Conservation (phyloP, 2,888 invertebrate genomes). For the Sicus ferrugineus region DNA sequence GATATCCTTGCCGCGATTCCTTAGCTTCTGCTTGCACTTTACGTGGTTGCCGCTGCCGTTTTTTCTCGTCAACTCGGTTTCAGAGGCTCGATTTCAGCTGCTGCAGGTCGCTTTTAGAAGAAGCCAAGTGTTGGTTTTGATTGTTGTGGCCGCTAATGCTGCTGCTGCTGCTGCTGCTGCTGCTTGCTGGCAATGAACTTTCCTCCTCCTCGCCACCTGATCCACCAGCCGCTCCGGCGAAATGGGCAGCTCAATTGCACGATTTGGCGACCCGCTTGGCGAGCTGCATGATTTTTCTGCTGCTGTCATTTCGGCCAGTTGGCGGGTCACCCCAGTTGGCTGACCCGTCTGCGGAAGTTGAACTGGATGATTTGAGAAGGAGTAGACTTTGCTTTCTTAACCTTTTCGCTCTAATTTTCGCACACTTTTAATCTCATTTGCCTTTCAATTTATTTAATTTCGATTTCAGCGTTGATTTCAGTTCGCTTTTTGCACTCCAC, state of each 20-base stretch:
- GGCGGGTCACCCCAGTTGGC: too few relatives aligned
- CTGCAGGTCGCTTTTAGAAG: neutral
- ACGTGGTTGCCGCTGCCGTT: neutral
- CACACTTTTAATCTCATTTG: too few relatives aligned
- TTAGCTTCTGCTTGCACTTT: neutral
- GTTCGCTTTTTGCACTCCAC: too few relatives aligned
- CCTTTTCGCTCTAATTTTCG: too few relatives aligned
- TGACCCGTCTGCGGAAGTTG: too few relatives aligned
- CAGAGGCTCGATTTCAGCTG: neutral
- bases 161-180: neutral
- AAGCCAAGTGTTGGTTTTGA: neutral
- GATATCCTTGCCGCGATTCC: neutral
- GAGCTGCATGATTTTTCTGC: constrained; percentile 1
- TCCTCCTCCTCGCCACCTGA: neutral
- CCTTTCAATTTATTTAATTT: too few relatives aligned
- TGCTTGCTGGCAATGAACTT: neutral
- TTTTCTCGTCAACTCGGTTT: neutral
- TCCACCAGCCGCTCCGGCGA: neutral
- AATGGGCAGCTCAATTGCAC: neutral
- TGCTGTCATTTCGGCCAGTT: neutral
- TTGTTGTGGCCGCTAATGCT: neutral
- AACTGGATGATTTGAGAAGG: neutral
- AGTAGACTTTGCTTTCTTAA: too few relatives aligned
- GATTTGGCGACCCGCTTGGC: neutral
- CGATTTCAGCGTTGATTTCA: too few relatives aligned